phyloP scores from a whole-genome alignment of 2,797 vertebrate species.

The Myotis pilosus region DNA sequence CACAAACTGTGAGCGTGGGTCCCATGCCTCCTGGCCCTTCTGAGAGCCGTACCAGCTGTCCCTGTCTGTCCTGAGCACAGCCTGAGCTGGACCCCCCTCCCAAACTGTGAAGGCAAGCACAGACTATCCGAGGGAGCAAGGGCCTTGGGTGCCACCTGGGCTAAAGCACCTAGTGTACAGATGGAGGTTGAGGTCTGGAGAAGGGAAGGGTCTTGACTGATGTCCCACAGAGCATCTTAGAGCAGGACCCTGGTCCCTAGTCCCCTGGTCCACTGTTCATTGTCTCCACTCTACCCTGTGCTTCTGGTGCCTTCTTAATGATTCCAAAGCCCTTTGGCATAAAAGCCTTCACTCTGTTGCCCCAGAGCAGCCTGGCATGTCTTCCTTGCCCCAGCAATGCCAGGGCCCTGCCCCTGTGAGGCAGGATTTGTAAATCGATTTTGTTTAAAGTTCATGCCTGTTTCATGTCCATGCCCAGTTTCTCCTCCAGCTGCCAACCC shows the following conservation, averaged over 20 bases:
- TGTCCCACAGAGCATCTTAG: neutral
- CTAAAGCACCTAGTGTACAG: neutral
- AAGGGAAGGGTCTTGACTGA: neutral
- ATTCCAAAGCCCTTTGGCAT: conserved; percentile 5
- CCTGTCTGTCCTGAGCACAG: neutral
- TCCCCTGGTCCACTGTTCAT: neutral
- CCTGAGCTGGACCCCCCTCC: neutral
- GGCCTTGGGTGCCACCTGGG: neutral
- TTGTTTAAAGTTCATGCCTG: conserved; percentile 25
- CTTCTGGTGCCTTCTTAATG: neutral
- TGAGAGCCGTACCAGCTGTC: neutral
- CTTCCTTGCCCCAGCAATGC: neutral
- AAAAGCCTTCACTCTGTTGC: neutral
- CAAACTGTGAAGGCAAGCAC: neutral
- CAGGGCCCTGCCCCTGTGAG: neutral
- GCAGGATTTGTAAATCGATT: neutral
- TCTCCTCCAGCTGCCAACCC: neutral
- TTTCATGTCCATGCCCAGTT: neutral
- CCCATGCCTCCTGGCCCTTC: neutral
- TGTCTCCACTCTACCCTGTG: neutral
- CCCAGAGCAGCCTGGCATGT: neutral
- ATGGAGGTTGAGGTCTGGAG: neutral
- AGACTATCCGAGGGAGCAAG: neutral
- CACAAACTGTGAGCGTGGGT: neutral
- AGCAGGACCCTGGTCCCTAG: neutral